These are phyloP conservation scores for Lasioglossum albipes DNA, from an alignment of 1,140 invertebrate genomes.

Conservation along the genomic window DNA sequence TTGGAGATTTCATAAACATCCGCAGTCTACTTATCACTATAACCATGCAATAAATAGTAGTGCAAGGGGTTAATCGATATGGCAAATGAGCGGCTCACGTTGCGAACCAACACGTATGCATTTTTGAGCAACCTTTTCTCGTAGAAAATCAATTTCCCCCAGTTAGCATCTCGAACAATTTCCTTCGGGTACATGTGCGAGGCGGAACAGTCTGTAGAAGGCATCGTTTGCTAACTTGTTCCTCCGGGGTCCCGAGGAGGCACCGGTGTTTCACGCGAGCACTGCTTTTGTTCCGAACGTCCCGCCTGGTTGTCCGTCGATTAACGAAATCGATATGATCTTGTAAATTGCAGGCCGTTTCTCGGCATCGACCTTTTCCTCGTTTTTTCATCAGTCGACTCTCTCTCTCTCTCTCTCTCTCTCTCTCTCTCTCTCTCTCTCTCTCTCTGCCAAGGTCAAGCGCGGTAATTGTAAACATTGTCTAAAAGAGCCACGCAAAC, in stretches of 20 bases:
- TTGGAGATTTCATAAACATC: too few species aligned
- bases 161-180: neutral
- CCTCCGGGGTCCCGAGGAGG: neutral
- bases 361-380: neutral
- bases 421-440: too few species aligned
- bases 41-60: too few species aligned
- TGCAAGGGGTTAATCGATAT: too few species aligned
- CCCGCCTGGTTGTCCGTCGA: neutral
- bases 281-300: neutral
- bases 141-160: too few species aligned
- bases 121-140: too few species aligned
- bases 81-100: too few species aligned
- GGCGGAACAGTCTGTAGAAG: neutral
- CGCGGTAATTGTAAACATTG: constrained; percentile 18
- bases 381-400: neutral
- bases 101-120: too few species aligned
- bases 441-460: neutral
- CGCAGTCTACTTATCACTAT: too few species aligned
- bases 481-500: neutral
- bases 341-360: constrained; percentile 1
- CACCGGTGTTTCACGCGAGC: neutral
- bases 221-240: constrained; percentile 13
- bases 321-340: constrained; percentile 1
- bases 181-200: neutral
- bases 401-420: too few species aligned